Percentiles rank a stretch among this genome's conserved stretches.
phyloP scores from a whole-genome alignment of 1,140 invertebrate genomes.

The Heliconius congener region DNA sequence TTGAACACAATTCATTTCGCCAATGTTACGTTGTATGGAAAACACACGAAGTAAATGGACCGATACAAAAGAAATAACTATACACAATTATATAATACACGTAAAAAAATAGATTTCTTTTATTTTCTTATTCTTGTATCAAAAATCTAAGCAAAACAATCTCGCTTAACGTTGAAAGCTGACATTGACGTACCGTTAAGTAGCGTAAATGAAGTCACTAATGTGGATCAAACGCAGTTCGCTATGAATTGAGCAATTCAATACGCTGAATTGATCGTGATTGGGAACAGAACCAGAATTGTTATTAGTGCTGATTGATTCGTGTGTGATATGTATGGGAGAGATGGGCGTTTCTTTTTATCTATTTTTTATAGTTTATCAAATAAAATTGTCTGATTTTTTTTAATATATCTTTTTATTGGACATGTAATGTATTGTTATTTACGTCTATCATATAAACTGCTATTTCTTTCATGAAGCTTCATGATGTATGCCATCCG shows the following conservation, averaged over 20 bases:
- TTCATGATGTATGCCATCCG: no score
- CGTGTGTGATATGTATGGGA: constrained; percentile 15
- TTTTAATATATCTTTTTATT: no score
- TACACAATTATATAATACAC: no score
- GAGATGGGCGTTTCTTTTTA: constrained; percentile 20
- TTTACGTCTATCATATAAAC: no score
- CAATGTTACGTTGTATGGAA: no score
- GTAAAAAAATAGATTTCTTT: no score
- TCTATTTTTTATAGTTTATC: background rate
- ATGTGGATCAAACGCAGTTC: constrained; percentile 21
- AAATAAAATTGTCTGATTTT: background rate
- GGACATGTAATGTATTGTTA: no score
- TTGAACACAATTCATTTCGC: no score
- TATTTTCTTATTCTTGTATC: no score
- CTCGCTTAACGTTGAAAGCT: background rate
- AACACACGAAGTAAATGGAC: no score
- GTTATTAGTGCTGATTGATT: constrained; percentile 43
- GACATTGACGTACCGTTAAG: constrained; percentile 12
- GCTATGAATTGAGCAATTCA: constrained; percentile 37
- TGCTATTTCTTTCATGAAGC: no score
- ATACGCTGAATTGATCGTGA: constrained; percentile 42
- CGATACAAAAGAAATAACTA: no score
- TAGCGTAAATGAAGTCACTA: constrained; percentile 24
- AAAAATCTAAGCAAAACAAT: background rate
- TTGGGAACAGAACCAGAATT: constrained; percentile 42